These are phyloP conservation scores for Platichthys stellatus DNA, from an alignment of 2,113 vertebrate species.

Conservation along the genomic window DNA sequence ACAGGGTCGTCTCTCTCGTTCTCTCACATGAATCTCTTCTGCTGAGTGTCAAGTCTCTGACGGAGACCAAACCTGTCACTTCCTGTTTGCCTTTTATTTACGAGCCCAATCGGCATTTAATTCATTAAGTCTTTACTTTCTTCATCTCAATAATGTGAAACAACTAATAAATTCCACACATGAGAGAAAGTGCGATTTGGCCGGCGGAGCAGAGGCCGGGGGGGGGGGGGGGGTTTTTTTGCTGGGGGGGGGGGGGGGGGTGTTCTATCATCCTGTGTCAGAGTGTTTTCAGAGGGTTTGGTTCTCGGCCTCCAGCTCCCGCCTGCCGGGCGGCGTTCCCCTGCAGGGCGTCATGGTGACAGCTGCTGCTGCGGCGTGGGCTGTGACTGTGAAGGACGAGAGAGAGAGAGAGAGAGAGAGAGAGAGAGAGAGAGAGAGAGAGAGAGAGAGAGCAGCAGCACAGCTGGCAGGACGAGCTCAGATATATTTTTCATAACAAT, in stretches of 20 bases:
- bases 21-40: too few species aligned
- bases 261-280: background rate
- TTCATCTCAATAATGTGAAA: background rate
- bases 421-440: constrained; percentile 5
- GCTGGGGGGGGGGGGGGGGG: too few species aligned
- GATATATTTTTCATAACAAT: background rate
- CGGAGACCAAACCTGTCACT: background rate
- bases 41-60: too few species aligned
- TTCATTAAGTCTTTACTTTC: background rate
- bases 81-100: background rate
- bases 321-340: background rate
- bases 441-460: background rate
- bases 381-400: constrained; percentile 42
- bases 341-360: constrained; percentile 62
- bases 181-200: background rate
- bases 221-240: too few species aligned
- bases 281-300: background rate
- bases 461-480: background rate
- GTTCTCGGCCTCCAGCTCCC: background rate
- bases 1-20: too few species aligned
- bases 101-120: background rate
- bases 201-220: background rate
- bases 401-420: constrained; percentile 2
- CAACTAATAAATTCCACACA: background rate
- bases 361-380: constrained; percentile 64